Base-by-base conservation (phyloP, 2,113 vertebrate species). In the Perca flavescens region DNA sequence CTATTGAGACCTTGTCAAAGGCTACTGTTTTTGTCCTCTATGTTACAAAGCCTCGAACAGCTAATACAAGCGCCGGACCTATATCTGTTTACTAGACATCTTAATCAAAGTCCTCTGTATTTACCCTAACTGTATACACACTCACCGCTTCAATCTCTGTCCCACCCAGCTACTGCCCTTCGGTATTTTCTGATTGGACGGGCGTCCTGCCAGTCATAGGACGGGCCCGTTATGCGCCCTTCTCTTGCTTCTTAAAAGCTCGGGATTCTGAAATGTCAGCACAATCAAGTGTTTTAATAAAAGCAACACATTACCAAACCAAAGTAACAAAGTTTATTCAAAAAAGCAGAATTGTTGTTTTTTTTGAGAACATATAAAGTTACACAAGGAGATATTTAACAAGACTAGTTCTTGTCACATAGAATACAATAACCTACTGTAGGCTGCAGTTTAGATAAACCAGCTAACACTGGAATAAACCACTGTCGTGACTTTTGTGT, bases 101-200 rank as follows among this genome's bases (percentile, higher is more conserved):
- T 57, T 25, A 8, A 60, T 68, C 3, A 2, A 47, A 71, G 8
- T 57, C 63, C 63, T 46, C 54, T 31, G 13, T 34, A 6, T 34
- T 34, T 34, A 34, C 34, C 34, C 5, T 34, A 34, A 34, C 31
- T 31, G 31, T 57, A 43, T 12, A 60, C 7, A 36, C 63, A 15
- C 17, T 4, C 9, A 6, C n/a, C 58, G 31, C 43, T 10, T n/a
- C 6, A 28, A 53, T 46, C 62, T 28, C 7, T 6, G 5, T 36
- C 69, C 36, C 82, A 4, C 50, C 60, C 64, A 21, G 2, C 49
- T 14, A 21, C 36, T 22, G 10, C 28, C 17, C 9, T 3, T 28
- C 0, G 0, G n/a, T 31, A 0, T 14, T 14, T 6, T 49, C 66
- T 82, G 72, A 94, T 94, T 94, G 92, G 94, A 62, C 67, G 1